These are phyloP conservation scores for Horisme vitalbata DNA, from an alignment of 2,888 invertebrate species.

Conservation along the genomic window DNA sequence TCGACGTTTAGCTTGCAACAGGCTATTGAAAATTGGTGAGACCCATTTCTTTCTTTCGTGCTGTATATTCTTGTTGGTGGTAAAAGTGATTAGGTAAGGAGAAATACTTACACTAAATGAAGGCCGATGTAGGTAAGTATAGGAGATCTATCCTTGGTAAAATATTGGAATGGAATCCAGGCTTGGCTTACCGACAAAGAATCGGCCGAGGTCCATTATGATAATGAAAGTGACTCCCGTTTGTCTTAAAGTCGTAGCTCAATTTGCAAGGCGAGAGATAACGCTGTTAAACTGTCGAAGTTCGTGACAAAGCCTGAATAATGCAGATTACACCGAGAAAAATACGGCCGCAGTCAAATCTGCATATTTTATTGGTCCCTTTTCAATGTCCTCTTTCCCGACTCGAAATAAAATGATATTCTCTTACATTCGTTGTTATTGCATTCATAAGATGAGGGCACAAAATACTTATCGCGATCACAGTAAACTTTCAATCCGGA, in stretches of 20 bases:
- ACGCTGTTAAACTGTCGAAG: conserved; percentile 83
- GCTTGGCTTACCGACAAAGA: conserved; percentile 74
- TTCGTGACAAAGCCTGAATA: conserved; percentile 83
- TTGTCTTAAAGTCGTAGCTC: conserved; percentile 83
- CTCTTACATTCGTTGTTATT: conserved; percentile 27
- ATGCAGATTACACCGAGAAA: conserved; percentile 83
- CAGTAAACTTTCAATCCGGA: too few species aligned
- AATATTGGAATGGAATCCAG: conserved; percentile 64
- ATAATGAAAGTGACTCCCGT: conserved; percentile 82
- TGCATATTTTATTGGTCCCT: conserved; percentile 81
- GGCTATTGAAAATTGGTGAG: conserved; percentile 17
- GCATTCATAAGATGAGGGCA: too few species aligned
- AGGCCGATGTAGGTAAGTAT: conserved; percentile 26
- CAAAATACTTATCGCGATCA: too few species aligned
- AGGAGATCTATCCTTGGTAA: conserved; percentile 43
- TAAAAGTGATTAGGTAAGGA: conserved; percentile 24
- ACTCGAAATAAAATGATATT: conserved; percentile 55
- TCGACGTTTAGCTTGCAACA: conserved; percentile 20
- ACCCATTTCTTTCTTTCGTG: conserved; percentile 19
- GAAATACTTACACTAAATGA: conserved; percentile 34
- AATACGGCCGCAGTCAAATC: conserved; percentile 81
- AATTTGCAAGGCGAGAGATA: conserved; percentile 83
- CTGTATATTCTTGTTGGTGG: conserved; percentile 8
- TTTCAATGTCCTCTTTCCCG: conserved; percentile 64
- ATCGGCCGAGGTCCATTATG: conserved; percentile 79